These are phyloP conservation scores for Harmothoe impar DNA, from an alignment of 2,888 invertebrate species.

Conservation along the genomic window DNA sequence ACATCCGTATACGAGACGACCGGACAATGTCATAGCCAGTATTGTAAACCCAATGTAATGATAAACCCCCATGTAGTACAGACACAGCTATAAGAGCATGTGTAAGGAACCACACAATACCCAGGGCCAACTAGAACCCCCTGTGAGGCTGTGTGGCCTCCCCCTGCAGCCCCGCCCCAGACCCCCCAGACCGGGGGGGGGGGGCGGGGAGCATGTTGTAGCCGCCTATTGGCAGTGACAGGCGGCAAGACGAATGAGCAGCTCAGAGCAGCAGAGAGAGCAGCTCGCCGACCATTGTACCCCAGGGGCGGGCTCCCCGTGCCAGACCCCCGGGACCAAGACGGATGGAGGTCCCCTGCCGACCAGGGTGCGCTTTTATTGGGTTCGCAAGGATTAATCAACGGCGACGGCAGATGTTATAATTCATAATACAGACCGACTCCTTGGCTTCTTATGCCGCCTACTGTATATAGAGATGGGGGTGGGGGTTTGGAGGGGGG, in stretches of 20 bases:
- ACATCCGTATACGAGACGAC: no score
- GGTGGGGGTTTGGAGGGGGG: background rate
- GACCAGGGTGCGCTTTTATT: background rate
- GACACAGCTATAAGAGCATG: no score
- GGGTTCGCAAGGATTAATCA: conserved; percentile 33
- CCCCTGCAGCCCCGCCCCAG: no score
- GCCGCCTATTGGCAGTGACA: conserved; percentile 4
- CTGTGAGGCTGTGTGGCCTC: no score
- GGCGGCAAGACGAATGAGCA: conserved; percentile 29
- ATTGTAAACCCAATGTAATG: no score
- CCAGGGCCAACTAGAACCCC: no score
- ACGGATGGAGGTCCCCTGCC: background rate
- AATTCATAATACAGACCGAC: conserved; percentile 22
- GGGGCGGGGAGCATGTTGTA: background rate
- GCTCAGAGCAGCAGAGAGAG: background rate
- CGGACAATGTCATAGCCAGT: no score
- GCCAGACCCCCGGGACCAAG: background rate
- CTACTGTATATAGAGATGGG: background rate
- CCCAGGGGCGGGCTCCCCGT: background rate
- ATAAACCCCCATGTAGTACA: no score
- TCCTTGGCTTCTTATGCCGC: background rate
- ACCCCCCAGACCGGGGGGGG: no score
- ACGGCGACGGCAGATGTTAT: conserved; percentile 6
- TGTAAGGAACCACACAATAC: no score
- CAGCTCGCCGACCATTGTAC: background rate